phyloP scores from a whole-genome alignment of 2,888 invertebrate genomes.

The Pyrgus malvae region DNA sequence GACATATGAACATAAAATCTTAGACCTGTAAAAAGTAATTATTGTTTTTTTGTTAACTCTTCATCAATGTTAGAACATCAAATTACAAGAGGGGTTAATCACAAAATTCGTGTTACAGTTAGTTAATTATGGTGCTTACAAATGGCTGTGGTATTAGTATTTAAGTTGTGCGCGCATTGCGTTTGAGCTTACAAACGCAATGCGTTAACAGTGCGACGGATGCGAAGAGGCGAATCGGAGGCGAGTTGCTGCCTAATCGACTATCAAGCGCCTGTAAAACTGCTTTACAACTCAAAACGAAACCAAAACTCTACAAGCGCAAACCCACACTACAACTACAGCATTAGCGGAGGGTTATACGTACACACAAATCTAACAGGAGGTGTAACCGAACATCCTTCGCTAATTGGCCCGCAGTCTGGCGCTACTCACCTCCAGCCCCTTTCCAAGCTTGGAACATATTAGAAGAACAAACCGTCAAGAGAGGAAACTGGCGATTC shows the following conservation, averaged over 20 bases:
- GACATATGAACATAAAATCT: too few relatives aligned
- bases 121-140: slow-evolving; percentile 16
- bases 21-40: too few relatives aligned
- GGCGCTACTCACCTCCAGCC: slow-evolving; percentile 21
- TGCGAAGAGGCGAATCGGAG: slow-evolving; percentile 11
- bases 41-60: too few relatives aligned
- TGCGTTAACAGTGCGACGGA: slow-evolving; percentile 27
- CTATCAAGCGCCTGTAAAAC: slow-evolving; percentile 4
- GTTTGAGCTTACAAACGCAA: too few relatives aligned
- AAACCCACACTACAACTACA: background rate
- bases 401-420: slow-evolving; percentile 15
- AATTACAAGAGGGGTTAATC: background rate
- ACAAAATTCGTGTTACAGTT: background rate
- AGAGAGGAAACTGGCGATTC: slow-evolving; percentile 72
- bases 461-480: slow-evolving; percentile 63
- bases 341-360: slow-evolving; percentile 9
- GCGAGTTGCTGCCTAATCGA: slow-evolving; percentile 6
- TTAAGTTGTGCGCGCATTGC: slow-evolving; percentile 16
- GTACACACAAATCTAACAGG: slow-evolving; percentile 17
- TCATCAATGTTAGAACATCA: too few relatives aligned
- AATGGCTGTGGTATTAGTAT: slow-evolving; percentile 9
- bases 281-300: background rate
- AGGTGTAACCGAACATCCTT: slow-evolving; percentile 13
- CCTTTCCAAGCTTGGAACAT: slow-evolving; percentile 22
- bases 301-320: background rate